Evolutionary conservation across 2,888 invertebrate species (phyloP).

Genomic region (Catocala nupta): DNA sequence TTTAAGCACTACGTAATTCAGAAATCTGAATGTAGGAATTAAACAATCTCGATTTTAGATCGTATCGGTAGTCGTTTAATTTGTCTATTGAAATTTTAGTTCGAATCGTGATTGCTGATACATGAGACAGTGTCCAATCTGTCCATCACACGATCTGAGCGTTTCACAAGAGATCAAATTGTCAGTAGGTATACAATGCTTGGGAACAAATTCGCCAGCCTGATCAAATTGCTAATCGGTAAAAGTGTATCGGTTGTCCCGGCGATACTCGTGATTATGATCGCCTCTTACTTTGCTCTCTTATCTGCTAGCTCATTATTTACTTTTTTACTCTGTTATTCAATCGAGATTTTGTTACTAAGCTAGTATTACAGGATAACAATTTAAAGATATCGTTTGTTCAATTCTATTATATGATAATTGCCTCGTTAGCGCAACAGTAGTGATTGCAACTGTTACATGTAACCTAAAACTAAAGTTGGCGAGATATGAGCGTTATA

Average conservation of each 20-base stretch:
- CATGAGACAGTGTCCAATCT: slow-evolving; percentile 27
- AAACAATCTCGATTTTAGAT: too few relatives aligned
- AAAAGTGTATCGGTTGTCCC: slow-evolving; percentile 72
- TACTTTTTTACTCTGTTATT: slow-evolving; percentile 13
- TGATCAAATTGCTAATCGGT: slow-evolving; percentile 69
- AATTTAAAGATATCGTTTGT: background rate
- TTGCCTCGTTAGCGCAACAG: too few relatives aligned
- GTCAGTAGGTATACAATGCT: slow-evolving; percentile 49
- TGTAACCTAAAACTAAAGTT: too few relatives aligned
- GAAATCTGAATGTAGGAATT: too few relatives aligned
- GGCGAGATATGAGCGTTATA: too few relatives aligned
- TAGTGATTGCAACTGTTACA: too few relatives aligned
- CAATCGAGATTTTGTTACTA: slow-evolving; percentile 31
- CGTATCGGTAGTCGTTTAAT: background rate
- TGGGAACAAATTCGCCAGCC: slow-evolving; percentile 55
- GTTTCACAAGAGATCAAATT: slow-evolving; percentile 49
- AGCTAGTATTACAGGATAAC: slow-evolving; percentile 14
- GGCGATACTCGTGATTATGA: slow-evolving; percentile 59
- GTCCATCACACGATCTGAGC: slow-evolving; percentile 37
- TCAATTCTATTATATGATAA: background rate
- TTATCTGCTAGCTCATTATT: slow-evolving; percentile 37
- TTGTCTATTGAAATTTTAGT: background rate
- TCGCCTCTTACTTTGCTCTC: slow-evolving; percentile 56
- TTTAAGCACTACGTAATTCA: too few relatives aligned
- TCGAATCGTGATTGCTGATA: slow-evolving; percentile 24